Conservation (phyloP, 2,888 invertebrate genomes). For the Eupithecia tripunctaria region DNA sequence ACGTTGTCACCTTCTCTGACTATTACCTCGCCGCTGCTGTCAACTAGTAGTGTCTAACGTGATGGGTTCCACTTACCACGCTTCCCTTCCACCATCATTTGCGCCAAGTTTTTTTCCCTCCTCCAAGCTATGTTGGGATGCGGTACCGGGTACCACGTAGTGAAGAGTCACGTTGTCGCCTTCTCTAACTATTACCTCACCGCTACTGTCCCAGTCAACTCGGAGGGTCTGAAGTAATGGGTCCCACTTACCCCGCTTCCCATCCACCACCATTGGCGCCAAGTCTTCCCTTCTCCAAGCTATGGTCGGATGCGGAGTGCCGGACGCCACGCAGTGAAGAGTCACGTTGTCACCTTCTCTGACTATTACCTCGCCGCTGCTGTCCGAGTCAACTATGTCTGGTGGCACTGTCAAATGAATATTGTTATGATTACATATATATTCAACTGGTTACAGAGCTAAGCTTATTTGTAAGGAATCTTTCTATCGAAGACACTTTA, state of each 20-base stretch:
- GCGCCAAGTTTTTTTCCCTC: constrained; percentile 88
- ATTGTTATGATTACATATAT: too few species aligned
- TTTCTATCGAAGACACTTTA: background rate
- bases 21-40: background rate
- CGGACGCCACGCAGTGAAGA: constrained; percentile 91
- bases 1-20: constrained; percentile 90
- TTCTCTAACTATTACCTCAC: constrained; percentile 76
- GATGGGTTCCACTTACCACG: background rate
- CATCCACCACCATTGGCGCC: constrained; percentile 73
- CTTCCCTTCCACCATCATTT: constrained; percentile 64
- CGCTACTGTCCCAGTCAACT: background rate
- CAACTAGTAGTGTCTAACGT: background rate
- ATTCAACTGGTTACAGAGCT: background rate
- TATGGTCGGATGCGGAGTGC: constrained; percentile 90
- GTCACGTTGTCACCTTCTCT: constrained; percentile 91
- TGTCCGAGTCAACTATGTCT: constrained; percentile 89
- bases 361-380: constrained; percentile 90
- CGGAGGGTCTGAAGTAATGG: background rate
- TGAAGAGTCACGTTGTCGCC: constrained; percentile 91
- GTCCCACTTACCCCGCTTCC: constrained; percentile 53
- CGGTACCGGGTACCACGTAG: constrained; percentile 91
- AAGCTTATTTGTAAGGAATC: background rate
- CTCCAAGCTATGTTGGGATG: constrained; percentile 91
- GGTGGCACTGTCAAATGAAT: constrained; percentile 86
- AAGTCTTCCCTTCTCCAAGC: constrained; percentile 92